Base-by-base conservation (phyloP, 1,140 invertebrate genomes). In the Piezodorus guildinii region DNA sequence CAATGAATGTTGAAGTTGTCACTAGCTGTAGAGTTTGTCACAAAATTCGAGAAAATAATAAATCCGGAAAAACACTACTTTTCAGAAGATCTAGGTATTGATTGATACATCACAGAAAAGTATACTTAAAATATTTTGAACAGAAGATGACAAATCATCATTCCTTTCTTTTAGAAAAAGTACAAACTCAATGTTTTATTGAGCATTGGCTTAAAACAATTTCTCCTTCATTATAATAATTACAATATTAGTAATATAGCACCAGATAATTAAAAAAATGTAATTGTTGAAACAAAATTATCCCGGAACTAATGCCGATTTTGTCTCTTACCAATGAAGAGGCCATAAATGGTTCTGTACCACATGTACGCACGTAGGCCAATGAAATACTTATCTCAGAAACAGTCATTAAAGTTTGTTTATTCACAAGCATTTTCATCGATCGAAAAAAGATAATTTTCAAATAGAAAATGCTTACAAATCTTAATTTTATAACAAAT, bases 381-480 rank as follows among this genome's bases (percentile, higher is more conserved):
- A 49, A 49, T 19, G 46, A 49, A 49, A 49, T 49, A 49, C 46
- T 19, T 49, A 49, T 49, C 19, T 49, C n/a, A 49, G 46, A 49
- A 49, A 49, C 46, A 49, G 46, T 49, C 46, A 49, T 49, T 49
- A 49, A 49, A 49, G 46, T 49, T 49, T 49, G n/a, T 49, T 49
- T 49, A 49, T 49, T 49, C 46, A 49, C 46, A 49, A 49, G 46
- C 46, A 49, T 49, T 49, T 49, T 49, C 46, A 49, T 49, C 19
- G 12, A 49, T 49, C n/a, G 34, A 49, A 49, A 49, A 49, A 49
- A 49, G 46, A 49, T 49, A 10, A 17, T 49, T 49, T 49, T 49
- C 46, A 58, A 60, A 44, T 39, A 60, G 39, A 39, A 60, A 60
- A 60, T 60, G 59, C 59, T 60, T 44, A 60, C 59, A 60, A 60